These are phyloP conservation scores for Trachelus tabidus DNA, from an alignment of 2,888 invertebrate genomes.

Conservation along the genomic window DNA sequence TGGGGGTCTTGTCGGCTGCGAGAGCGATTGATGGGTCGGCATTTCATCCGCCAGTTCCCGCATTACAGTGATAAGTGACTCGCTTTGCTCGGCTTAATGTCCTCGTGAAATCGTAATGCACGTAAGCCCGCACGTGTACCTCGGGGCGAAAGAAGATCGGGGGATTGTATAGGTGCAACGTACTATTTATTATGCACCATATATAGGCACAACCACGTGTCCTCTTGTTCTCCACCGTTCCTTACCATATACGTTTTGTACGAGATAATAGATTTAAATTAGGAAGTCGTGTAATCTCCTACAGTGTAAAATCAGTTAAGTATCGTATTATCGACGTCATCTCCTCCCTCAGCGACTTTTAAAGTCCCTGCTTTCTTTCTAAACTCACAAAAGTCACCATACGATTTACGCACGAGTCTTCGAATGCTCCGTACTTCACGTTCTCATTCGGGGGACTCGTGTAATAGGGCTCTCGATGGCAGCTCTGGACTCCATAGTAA, in stretches of 20 bases:
- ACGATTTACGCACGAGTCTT: background rate
- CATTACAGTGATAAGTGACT: background rate
- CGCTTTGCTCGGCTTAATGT: background rate
- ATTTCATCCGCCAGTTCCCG: background rate
- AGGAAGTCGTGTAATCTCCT: background rate
- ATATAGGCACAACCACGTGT: background rate
- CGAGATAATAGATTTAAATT: background rate
- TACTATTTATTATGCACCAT: background rate
- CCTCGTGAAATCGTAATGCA: background rate
- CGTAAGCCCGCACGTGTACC: background rate
- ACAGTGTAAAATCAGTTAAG: background rate
- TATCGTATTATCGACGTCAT: background rate
- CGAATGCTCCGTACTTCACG: background rate
- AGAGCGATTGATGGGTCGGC: background rate
- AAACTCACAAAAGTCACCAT: background rate
- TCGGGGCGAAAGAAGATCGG: background rate
- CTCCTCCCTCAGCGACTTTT: background rate
- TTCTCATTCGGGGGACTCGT: background rate
- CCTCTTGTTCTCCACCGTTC: background rate
- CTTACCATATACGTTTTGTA: background rate
- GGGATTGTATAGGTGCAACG: background rate
- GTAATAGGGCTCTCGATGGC: background rate
- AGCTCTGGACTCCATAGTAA: background rate
- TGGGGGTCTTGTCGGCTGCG: background rate
- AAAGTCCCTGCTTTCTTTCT: background rate